Percentiles rank a stretch among this genome's conserved stretches.
phyloP scores from a whole-genome alignment of 2,113 vertebrate genomes.

The Apodemus speciosus region DNA sequence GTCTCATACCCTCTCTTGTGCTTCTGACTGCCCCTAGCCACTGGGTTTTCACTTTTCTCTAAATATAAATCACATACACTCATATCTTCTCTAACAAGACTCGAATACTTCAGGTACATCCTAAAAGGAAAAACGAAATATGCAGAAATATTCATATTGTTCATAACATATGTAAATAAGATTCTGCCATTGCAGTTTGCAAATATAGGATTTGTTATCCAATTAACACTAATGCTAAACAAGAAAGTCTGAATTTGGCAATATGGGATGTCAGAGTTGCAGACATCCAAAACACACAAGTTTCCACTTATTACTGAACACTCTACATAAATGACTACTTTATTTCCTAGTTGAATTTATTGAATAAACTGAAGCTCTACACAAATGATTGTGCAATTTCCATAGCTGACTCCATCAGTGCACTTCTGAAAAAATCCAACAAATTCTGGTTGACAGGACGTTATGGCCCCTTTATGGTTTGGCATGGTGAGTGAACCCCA shows the following conservation, averaged over 20 bases:
- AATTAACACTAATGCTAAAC: slow-evolving; percentile 40
- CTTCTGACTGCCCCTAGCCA: slow-evolving; percentile 56
- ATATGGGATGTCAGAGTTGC: neutral
- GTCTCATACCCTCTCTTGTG: slow-evolving; percentile 14
- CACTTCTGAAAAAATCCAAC: slow-evolving; percentile 20
- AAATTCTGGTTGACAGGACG: slow-evolving; percentile 14
- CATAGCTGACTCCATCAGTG: neutral
- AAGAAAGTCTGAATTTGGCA: slow-evolving; percentile 14
- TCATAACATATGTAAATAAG: slow-evolving; percentile 30
- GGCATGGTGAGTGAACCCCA: neutral
- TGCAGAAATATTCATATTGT: slow-evolving; percentile 42
- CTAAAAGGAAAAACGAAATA: slow-evolving; percentile 42
- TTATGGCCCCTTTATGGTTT: neutral
- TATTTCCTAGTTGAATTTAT: slow-evolving; percentile 31
- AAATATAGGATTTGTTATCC: slow-evolving; percentile 50
- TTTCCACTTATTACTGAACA: slow-evolving; percentile 60
- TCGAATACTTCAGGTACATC: slow-evolving; percentile 50
- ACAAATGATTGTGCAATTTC: slow-evolving; percentile 29
- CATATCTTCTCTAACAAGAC: slow-evolving; percentile 49
- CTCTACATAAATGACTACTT: slow-evolving; percentile 33
- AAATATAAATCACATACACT: slow-evolving; percentile 48
- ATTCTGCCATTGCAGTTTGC: slow-evolving; percentile 38
- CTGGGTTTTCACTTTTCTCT: slow-evolving; percentile 57
- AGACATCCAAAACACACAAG: slow-evolving; percentile 24
- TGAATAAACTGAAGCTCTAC: neutral